Conservation (phyloP, 2,797 vertebrate species). For the Trematomus bernacchii region DNA sequence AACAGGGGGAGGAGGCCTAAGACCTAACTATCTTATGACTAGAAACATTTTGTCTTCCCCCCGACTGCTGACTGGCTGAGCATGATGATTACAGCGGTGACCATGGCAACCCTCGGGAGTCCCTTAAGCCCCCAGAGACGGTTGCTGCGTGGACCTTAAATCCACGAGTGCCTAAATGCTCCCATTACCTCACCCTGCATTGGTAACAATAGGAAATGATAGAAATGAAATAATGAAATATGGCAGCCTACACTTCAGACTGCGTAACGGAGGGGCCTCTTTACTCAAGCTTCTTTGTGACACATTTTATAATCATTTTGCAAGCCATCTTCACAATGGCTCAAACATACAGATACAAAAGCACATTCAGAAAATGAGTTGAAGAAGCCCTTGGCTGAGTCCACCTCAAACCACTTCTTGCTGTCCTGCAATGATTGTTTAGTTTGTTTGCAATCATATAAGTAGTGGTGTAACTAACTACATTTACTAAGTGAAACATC, state of each 20-base stretch:
- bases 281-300: too few species aligned
- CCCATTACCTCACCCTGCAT: conserved; percentile 58
- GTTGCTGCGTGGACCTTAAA: conserved; percentile 39
- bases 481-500: too few species aligned
- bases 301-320: too few species aligned
- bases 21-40: conserved; percentile 35
- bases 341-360: too few species aligned
- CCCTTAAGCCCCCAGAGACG: conserved; percentile 51
- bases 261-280: neutral
- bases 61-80: conserved; percentile 34
- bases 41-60: neutral
- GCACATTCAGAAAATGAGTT: too few species aligned
- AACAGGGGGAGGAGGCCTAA: neutral
- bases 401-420: too few species aligned
- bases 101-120: conserved; percentile 71
- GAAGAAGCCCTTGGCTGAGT: too few species aligned
- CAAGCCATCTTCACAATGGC: too few species aligned
- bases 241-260: neutral
- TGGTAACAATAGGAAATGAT: neutral
- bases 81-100: conserved; percentile 50
- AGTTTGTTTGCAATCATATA: too few species aligned
- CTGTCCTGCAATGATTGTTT: too few species aligned
- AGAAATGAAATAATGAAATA: neutral
- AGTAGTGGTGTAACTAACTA: too few species aligned
- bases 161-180: conserved; percentile 31